Evolutionary conservation across 2,113 vertebrate species (phyloP), one percentile per base, ranked within the genome.

Genomic region (Eurystomus gularis): DNA sequence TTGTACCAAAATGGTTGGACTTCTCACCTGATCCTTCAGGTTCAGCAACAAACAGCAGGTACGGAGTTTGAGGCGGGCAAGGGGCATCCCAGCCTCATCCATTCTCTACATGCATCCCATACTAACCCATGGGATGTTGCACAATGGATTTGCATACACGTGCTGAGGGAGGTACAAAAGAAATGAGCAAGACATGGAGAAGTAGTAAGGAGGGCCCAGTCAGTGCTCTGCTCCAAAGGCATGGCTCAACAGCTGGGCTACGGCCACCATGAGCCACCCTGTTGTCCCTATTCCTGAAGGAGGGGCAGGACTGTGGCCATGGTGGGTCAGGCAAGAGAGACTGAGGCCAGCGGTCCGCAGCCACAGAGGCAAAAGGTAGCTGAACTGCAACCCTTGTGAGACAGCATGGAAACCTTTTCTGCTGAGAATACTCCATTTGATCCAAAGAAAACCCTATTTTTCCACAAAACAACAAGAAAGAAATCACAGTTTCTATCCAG

Each of bases 401-500:
- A 49, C 39, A 42, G 52, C 60, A 78, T 0, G 0, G 81, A 87
- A 96, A 65, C 8, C 35, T 72, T 42, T 92, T 89, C 72, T 64
- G 77, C 69, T 75, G 80, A 91, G 68, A 94, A 52, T 42, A 86
- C 61, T 93, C 86, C 21, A n/a, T 66, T 88, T 78, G 61, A 83
- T 89, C 84, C 66, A 82, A 79, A 83, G 65, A 86, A 89, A 84
- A 52, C 52, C 80, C 48, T 69, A 49, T 93, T 94, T 96, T 61
- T 28, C 66, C 70, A 65, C 69, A 86, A 90, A 96, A 95, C 81
- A 95, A 85, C 69, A 93, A 79, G 86, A 96, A 89, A 48, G 81
- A 96, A 96, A 93, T 87, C 69, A 88, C 71, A 85, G 89, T 82
- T 97, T 96, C 93, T 89, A 90, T 84, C 96, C 95, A 93, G 96